Evolutionary conservation across 2,888 invertebrate genomes (phyloP).

Genomic region (Lydus trimaculatus): DNA sequence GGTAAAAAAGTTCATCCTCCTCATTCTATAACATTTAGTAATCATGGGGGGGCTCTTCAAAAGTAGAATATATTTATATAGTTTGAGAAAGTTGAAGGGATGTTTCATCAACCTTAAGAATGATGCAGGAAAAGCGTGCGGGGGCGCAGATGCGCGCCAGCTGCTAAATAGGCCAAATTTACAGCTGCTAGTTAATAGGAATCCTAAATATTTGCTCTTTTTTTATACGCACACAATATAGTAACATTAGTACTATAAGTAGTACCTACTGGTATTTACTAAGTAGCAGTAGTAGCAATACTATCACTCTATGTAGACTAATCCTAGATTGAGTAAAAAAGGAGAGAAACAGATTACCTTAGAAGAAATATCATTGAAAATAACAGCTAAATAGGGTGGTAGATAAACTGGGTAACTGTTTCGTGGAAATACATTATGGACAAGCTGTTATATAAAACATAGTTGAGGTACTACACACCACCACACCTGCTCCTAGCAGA

Average conservation of each 20-base stretch:
- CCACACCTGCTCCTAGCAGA: constrained; percentile 55
- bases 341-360: neutral
- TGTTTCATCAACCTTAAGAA: constrained; percentile 27
- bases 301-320: neutral
- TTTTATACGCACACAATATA: neutral
- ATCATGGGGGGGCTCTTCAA: too few relatives aligned
- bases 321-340: neutral
- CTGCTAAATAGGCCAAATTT: constrained; percentile 35
- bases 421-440: constrained; percentile 47
- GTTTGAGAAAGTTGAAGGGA: constrained; percentile 11
- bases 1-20: too few relatives aligned
- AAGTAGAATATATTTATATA: too few relatives aligned
- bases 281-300: too few relatives aligned
- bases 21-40: too few relatives aligned
- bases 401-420: neutral
- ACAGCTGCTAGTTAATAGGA: constrained; percentile 25
- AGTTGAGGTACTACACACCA: constrained; percentile 49
- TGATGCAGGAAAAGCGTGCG: constrained; percentile 34
- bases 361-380: neutral
- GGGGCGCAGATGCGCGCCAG: constrained; percentile 37
- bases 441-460: constrained; percentile 50
- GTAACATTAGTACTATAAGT: neutral
- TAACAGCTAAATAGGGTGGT: neutral
- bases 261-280: too few relatives aligned
- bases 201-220: neutral